phyloP scores from a whole-genome alignment of 1,140 invertebrate species.

The Ylistrum balloti region DNA sequence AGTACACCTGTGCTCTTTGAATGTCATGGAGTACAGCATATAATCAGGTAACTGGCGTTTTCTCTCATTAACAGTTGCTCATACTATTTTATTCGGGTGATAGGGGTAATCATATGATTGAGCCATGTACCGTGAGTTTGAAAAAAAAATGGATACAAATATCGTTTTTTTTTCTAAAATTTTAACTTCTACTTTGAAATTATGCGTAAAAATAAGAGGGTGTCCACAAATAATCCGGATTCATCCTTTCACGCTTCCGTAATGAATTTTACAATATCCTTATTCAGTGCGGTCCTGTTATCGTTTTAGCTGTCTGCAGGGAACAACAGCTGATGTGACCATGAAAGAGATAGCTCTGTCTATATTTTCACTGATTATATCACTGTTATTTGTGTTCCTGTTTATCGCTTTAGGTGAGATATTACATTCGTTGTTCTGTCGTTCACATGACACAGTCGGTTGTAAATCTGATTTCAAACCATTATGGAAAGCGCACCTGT shows the following conservation, averaged over 20 bases:
- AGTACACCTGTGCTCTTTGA: too few relatives aligned
- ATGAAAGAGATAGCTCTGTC: constrained; percentile 84
- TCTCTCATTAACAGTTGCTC: too few relatives aligned
- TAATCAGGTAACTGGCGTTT: too few relatives aligned
- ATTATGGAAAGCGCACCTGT: background rate
- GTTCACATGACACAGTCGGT: too few relatives aligned
- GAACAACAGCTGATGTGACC: constrained; percentile 42
- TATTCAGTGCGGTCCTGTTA: background rate
- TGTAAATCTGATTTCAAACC: background rate
- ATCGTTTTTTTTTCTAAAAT: too few relatives aligned
- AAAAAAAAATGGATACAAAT: too few relatives aligned
- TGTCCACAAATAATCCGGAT: constrained; percentile 13
- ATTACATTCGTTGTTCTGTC: background rate
- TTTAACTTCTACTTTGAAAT: too few relatives aligned
- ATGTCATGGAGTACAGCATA: too few relatives aligned
- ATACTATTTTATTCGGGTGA: too few relatives aligned
- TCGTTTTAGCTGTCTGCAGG: background rate
- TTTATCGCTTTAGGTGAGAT: constrained; percentile 82
- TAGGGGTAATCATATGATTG: too few relatives aligned
- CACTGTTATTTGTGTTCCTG: constrained; percentile 83
- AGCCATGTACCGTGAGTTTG: too few relatives aligned
- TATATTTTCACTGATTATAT: constrained; percentile 82
- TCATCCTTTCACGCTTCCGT: background rate
- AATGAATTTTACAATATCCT: constrained; percentile 24
- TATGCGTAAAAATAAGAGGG: too few relatives aligned